Evolutionary conservation across 2,888 invertebrate species (phyloP).

Genomic region (Drosophila tanythrix): DNA sequence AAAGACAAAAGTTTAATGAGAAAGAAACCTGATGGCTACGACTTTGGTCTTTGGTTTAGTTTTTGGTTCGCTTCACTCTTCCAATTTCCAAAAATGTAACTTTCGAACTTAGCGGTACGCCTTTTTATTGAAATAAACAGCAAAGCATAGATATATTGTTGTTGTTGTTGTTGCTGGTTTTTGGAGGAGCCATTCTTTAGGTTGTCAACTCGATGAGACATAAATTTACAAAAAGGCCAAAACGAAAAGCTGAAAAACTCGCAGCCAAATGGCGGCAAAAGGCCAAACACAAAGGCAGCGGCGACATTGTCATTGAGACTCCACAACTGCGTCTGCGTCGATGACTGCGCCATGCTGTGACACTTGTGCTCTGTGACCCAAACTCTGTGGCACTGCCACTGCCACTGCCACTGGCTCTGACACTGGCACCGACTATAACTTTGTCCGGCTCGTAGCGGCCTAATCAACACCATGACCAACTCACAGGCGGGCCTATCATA

Average conservation of each 20-base stretch:
- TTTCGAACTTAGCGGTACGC: conserved; percentile 81
- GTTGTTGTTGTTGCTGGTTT: conserved; percentile 38
- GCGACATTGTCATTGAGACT: conserved; percentile 27
- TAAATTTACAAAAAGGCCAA: conserved; percentile 76
- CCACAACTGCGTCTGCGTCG: conserved; percentile 33
- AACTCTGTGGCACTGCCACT: conserved; percentile 8
- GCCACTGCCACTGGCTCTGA: conserved; percentile 1
- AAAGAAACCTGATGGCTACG: conserved; percentile 70
- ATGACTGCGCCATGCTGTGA: conserved; percentile 70
- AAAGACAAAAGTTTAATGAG: conserved; percentile 69
- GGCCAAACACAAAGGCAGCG: conserved; percentile 63
- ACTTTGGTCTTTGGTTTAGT: conserved; percentile 21
- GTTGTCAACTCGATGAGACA: conserved; percentile 81
- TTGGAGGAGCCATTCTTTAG: conserved; percentile 75
- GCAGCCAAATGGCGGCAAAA: conserved; percentile 69
- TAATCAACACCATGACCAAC: conserved; percentile 73
- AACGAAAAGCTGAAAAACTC: conserved; percentile 64
- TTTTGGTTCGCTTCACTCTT: conserved; percentile 37
- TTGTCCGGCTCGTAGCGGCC: conserved; percentile 26
- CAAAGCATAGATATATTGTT: conserved; percentile 27
- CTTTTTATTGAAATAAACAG: conserved; percentile 67
- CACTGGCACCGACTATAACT: not conserved
- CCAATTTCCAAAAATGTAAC: conserved; percentile 81
- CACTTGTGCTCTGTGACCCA: conserved; percentile 70
- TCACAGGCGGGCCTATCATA: conserved; percentile 61